A percentile compares a stretch with the other conserved stretches of the same genome.
phyloP scores from a whole-genome alignment of 2,113 vertebrate genomes.

The Stercorarius parasiticus region DNA sequence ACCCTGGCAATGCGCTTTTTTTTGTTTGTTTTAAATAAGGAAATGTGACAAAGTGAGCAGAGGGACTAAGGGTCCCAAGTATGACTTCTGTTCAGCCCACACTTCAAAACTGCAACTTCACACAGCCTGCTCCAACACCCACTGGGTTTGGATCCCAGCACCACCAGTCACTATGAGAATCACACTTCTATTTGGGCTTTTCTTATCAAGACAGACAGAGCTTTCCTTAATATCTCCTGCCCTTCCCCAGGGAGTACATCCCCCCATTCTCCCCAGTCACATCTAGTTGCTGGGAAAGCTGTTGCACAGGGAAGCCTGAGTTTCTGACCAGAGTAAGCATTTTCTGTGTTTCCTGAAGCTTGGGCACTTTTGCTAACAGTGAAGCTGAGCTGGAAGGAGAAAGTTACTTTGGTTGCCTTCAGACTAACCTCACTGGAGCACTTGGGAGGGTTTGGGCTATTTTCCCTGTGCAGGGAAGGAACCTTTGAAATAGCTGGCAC shows the following conservation, averaged over 20 bases:
- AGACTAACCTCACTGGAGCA: neutral
- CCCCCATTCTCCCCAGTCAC: no score
- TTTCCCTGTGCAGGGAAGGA: neutral
- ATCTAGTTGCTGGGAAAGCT: neutral
- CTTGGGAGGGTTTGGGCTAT: neutral
- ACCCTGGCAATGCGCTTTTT: neutral
- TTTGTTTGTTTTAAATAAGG: neutral
- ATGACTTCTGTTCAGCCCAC: neutral
- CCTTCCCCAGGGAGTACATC: neutral
- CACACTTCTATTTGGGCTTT: fast-evolving
- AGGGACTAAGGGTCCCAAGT: neutral
- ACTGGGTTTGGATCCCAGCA: neutral
- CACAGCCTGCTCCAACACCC: neutral
- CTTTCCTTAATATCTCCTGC: neutral
- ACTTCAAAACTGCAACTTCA: neutral
- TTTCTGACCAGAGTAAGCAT: neutral
- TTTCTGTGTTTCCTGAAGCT: neutral
- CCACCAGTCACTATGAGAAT: fast-evolving
- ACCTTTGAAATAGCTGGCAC: neutral
- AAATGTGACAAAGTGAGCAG: neutral
- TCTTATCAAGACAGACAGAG: no score
- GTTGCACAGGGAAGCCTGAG: neutral
- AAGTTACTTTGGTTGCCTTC: neutral
- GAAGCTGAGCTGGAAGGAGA: neutral
- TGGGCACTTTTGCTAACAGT: neutral